Evolutionary conservation across 2,113 vertebrate genomes (phyloP).

Genomic region (Chionis minor): DNA sequence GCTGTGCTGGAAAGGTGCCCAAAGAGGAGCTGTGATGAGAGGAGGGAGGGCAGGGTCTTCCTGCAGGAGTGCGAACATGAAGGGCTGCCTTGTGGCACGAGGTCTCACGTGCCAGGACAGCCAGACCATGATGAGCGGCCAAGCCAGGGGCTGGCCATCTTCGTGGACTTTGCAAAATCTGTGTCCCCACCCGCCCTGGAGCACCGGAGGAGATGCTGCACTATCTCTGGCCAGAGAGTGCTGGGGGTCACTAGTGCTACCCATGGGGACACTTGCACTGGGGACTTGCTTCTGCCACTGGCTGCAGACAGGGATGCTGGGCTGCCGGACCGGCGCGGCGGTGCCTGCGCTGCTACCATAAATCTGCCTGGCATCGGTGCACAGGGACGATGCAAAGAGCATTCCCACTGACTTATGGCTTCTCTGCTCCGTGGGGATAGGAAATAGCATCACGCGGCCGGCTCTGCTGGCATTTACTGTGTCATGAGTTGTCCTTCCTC

Average conservation of each 20-base stretch:
- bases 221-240: not conserved
- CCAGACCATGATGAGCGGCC: rapidly evolving
- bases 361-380: not conserved
- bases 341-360: not conserved
- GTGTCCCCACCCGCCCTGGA: not conserved
- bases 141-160: rapidly evolving
- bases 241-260: not conserved
- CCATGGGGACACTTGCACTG: rapidly evolving
- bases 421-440: not conserved
- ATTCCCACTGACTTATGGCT: not conserved
- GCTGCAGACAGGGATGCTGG: not conserved
- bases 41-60: not conserved
- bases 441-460: not conserved
- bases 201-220: not conserved
- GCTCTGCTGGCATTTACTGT: not conserved
- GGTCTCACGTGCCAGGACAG: rapidly evolving
- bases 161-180: not conserved
- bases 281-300: not conserved
- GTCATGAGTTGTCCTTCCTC: not conserved
- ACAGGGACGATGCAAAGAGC: not conserved
- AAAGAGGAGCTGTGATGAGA: not conserved
- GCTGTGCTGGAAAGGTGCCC: not conserved
- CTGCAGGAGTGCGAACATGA: too few relatives aligned
- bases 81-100: not conserved
- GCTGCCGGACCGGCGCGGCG: not conserved